Evolutionary conservation across 2,888 invertebrate genomes (phyloP), one percentile per base, ranked within the genome.

Genomic region (Altica lythri): DNA sequence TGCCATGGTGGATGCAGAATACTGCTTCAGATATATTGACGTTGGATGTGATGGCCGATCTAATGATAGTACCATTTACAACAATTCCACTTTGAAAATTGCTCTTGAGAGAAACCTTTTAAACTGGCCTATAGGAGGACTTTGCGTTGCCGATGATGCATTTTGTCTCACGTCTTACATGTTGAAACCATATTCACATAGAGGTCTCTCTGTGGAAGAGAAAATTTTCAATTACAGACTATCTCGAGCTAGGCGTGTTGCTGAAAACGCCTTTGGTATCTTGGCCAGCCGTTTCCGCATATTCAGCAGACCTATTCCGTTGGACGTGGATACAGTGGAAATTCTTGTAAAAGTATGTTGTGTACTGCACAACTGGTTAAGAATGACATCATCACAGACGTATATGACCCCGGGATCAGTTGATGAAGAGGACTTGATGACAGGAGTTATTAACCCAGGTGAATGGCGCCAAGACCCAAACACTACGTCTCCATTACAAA

Each of bases 271-370:
- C 22, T 50, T 50, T 34, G 49, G 50, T 29, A 50, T 50, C 22
- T 34, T 46, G 74, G 34, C 8, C n/a, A n/a, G 16, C 10, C 30
- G 46, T n/a, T 46, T 46, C 13, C 16, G 46, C 17, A 22, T 43
- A 34, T 43, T 43, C 18, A 25, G 13, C 35, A 48, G 42, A 49
- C 32, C 40, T 25, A 42, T 42, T 30, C 17, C 38, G 18, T 29
- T 49, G n/a, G n/a, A n/a, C n/a, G n/a, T n/a, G n/a, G n/a, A n/a
- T n/a, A n/a, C n/a, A n/a, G n/a, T n/a, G n/a, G n/a, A n/a, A n/a
- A n/a, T n/a, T n/a, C n/a, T n/a, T n/a, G n/a, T n/a, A n/a, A n/a
- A n/a, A n/a, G n/a, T n/a, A n/a, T n/a, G n/a, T n/a, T n/a, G n/a
- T n/a, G n/a, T n/a, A n/a, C n/a, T n/a, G n/a, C n/a, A n/a, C n/a